Percentiles rank a stretch among this genome's conserved stretches.
These are phyloP conservation scores for Tipula lateralis DNA, from an alignment of 2,888 invertebrate species.

Conservation along the genomic window DNA sequence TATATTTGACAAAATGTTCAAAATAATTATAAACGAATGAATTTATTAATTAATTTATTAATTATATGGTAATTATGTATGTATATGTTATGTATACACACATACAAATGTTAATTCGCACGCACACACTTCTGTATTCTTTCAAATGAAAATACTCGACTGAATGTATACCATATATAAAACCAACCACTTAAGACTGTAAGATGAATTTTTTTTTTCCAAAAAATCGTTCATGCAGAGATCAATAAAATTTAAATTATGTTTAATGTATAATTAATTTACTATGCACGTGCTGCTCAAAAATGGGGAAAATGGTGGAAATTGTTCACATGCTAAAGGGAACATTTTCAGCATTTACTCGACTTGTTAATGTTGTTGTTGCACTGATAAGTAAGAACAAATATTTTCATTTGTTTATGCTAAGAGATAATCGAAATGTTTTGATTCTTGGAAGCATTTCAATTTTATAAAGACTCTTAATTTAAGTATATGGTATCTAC, in stretches of 20 bases:
- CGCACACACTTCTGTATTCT: not conserved
- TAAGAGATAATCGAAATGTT: too few species aligned
- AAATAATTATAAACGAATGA: not conserved
- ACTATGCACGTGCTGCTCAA: not conserved
- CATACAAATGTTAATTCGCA: not conserved
- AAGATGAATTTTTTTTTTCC: not conserved
- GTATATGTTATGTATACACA: not conserved
- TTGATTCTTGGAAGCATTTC: too few species aligned
- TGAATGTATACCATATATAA: too few species aligned
- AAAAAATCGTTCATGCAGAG: not conserved
- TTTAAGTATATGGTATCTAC: too few species aligned
- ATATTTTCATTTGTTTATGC: too few species aligned
- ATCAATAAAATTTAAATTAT: not conserved
- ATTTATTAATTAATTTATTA: not conserved
- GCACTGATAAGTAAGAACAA: too few species aligned
- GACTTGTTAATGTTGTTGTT: too few species aligned
- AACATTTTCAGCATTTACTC: too few species aligned
- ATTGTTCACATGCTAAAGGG: too few species aligned
- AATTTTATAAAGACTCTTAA: too few species aligned
- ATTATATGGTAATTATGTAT: not conserved
- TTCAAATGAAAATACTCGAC: not conserved
- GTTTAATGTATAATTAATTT: not conserved
- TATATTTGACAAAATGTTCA: not conserved
- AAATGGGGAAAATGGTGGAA: not conserved
- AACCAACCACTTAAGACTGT: not conserved